phyloP scores from a whole-genome alignment of 2,797 vertebrate genomes.

The Chrysocyon brachyurus region DNA sequence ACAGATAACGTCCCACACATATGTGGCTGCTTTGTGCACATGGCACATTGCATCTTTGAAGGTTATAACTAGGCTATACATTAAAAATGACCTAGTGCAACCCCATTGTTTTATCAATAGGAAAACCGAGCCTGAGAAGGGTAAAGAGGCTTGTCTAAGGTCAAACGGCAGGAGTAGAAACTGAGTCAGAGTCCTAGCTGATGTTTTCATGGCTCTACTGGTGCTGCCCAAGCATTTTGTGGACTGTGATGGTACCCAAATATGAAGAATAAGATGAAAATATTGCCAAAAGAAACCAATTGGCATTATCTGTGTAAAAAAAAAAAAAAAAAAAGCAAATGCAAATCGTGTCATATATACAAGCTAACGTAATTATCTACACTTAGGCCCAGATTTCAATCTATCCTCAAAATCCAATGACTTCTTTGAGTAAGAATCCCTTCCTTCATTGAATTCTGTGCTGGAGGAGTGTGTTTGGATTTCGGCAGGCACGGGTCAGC shows the following conservation, averaged over 20 bases:
- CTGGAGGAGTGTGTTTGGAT: not conserved
- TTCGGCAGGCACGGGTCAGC: rapidly evolving
- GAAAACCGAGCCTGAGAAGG: not conserved
- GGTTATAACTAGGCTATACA: not conserved
- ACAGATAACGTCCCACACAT: rapidly evolving
- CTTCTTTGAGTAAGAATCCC: not conserved
- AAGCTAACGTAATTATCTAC: not conserved
- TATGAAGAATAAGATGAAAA: not conserved
- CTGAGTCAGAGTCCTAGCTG: not conserved
- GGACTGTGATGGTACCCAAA: not conserved
- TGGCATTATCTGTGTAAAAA: not conserved
- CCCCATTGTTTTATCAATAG: not conserved
- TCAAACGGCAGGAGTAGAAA: not conserved
- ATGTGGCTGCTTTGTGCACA: rapidly evolving
- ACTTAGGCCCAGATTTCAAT: not conserved
- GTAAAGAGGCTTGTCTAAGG: not conserved
- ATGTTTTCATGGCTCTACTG: rapidly evolving
- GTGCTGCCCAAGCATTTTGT: not conserved
- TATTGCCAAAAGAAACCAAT: not conserved
- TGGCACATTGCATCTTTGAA: rapidly evolving
- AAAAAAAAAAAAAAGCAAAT: not conserved
- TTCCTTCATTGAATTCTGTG: not conserved
- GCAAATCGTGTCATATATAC: not conserved
- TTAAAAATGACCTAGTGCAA: not conserved
- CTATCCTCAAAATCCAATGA: not conserved